A percentile compares a stretch with the other conserved stretches of the same genome.
phyloP scores from a whole-genome alignment of 2,888 invertebrate genomes.

The Polydrusus tereticollis region DNA sequence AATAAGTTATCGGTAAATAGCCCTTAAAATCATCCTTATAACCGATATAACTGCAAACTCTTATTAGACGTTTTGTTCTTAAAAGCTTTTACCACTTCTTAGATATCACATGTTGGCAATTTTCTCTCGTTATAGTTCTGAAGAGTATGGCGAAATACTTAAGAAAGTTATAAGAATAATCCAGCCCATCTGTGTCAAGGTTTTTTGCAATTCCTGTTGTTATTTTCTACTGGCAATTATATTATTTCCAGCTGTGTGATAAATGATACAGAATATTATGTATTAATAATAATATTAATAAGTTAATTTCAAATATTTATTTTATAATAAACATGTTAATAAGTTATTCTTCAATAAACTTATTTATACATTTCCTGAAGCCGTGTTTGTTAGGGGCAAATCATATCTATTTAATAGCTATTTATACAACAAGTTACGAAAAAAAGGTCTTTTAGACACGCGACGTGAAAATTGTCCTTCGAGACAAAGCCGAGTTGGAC shows the following conservation, averaged over 20 bases:
- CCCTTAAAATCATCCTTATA: background rate
- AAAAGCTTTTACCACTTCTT: slow-evolving; percentile 1
- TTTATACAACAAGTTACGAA: too few species aligned
- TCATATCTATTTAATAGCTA: too few species aligned
- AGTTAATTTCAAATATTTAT: too few species aligned
- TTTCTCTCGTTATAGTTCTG: background rate
- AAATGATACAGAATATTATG: background rate
- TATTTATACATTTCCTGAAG: too few species aligned
- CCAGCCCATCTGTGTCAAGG: background rate
- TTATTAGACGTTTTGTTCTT: background rate
- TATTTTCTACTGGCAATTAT: background rate
- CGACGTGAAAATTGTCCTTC: too few species aligned
- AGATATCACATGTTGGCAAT: background rate
- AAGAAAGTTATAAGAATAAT: background rate
- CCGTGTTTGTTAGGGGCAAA: too few species aligned
- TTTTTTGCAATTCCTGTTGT: background rate
- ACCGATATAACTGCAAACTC: background rate
- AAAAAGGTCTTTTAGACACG: too few species aligned
- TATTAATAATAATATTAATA: too few species aligned
- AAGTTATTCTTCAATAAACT: too few species aligned
- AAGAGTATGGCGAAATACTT: background rate
- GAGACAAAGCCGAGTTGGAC: too few species aligned
- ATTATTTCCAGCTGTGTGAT: background rate
- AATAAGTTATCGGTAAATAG: background rate
- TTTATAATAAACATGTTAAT: too few species aligned